phyloP scores from a whole-genome alignment of 2,113 vertebrate species.

The Pampusana beccarii region DNA sequence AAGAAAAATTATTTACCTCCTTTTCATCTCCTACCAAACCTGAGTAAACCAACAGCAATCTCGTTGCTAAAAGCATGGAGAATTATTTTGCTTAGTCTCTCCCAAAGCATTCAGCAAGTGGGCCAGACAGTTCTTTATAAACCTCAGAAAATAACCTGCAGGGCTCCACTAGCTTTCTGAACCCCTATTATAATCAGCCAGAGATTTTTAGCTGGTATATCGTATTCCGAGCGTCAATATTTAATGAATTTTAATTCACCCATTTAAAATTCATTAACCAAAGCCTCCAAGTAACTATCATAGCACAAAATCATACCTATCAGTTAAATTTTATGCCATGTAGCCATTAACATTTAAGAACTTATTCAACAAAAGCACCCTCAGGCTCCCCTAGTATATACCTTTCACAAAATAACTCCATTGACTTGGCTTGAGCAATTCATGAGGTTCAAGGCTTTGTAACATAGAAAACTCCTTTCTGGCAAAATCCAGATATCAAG shows the following conservation, averaged over 20 bases:
- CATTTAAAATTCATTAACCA: slow-evolving; percentile 56
- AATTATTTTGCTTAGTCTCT: not conserved
- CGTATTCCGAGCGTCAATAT: slow-evolving; percentile 40
- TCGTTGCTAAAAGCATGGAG: not conserved
- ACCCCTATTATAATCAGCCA: not conserved
- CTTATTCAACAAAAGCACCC: not conserved
- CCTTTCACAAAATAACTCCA: not conserved
- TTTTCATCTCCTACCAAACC: not conserved
- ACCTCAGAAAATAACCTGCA: slow-evolving; percentile 1
- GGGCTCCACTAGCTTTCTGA: slow-evolving; percentile 17
- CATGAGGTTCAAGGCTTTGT: not conserved
- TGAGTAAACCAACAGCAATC: not conserved
- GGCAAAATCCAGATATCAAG: not conserved
- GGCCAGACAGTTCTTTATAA: not conserved
- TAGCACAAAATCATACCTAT: not conserved
- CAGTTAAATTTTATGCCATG: not conserved
- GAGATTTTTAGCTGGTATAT: slow-evolving; percentile 25
- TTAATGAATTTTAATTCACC: slow-evolving; percentile 54
- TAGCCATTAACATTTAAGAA: slow-evolving; percentile 5
- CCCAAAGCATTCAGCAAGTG: not conserved
- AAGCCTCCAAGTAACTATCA: slow-evolving; percentile 13
- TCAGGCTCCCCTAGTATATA: not conserved
- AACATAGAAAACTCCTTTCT: not conserved
- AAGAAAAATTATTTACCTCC: slow-evolving; percentile 13
- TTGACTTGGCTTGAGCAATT: not conserved